Base-by-base conservation (phyloP, 2,113 vertebrate species). In the Columba livia region DNA sequence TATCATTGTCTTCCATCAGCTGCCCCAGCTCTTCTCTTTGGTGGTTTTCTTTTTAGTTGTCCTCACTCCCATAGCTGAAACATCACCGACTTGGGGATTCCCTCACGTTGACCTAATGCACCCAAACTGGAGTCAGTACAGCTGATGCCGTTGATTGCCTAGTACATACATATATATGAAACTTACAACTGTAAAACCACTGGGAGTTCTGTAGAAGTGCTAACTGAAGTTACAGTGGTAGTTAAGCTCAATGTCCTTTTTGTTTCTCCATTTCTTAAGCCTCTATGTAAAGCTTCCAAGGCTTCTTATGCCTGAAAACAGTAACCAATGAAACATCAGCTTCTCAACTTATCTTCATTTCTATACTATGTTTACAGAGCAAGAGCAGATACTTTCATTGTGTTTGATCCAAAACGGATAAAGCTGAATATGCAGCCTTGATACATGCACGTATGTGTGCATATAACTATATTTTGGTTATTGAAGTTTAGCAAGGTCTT, bases 351-450 rank as follows among this genome's bases (percentile, higher is more conserved):
- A 5, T 0, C 21, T 89, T 94, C 19, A 8, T 94, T 81, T 78
- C 73, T 62, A 8, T 58, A 44, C 40, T 82, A 16, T 60, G 6
- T 69, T 89, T 82, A 32, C 7, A 32, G 87, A 80, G 25, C 60
- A 88, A 88, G 64, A 89, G 48, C 1, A 4, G 53, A 66, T 93
- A 40, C 62, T 94, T 83, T 82, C 65, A 40, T 69, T 85, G 57
- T 77, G 36, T 91, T 92, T 0, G 0, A 32, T 80, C 24, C 74
- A 91, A 89, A 62, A 12, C 64, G 60, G 28, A 72, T 77, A 73
- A 83, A 91, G 50, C 51, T 77, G 40, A 91, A 72, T 85, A 57
- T 75, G 32, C 81, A 95, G 24, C 44, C 66, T 94, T 87, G 58
- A 61, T 75, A 29, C n/a, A 36, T 70, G 62, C 79, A 79, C 1